Evolutionary conservation across 2,797 vertebrate species (phyloP).

Genomic region (Dryobates pubescens): DNA sequence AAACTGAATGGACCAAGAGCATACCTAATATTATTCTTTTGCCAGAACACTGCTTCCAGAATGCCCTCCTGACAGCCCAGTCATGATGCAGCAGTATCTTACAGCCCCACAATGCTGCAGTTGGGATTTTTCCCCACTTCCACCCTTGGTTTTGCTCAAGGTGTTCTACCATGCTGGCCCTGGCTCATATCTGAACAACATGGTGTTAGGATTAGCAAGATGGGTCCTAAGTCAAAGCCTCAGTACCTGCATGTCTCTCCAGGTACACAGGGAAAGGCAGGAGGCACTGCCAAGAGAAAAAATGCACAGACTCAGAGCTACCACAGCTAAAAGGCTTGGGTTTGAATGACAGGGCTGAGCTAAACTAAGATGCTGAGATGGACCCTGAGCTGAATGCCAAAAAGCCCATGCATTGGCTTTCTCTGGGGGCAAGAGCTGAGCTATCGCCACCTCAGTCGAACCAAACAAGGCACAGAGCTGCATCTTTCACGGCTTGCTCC

Average conservation of each 20-base stretch:
- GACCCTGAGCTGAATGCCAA: background rate
- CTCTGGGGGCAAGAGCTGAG: background rate
- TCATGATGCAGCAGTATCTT: background rate
- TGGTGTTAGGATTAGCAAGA: background rate
- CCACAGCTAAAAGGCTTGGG: background rate
- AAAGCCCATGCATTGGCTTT: background rate
- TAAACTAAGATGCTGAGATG: background rate
- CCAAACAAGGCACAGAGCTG: background rate
- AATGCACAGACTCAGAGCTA: background rate
- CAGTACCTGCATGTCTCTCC: background rate
- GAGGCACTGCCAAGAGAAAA: background rate
- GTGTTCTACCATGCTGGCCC: background rate
- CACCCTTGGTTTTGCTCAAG: background rate
- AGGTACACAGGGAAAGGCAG: background rate
- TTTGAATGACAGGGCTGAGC: background rate
- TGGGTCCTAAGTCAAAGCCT: background rate
- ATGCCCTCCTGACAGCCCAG: background rate
- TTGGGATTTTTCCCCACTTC: background rate
- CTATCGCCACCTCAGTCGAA: background rate
- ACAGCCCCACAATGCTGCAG: background rate
- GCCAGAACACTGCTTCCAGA: background rate
- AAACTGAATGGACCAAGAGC: too few species aligned
- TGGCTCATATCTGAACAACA: background rate
- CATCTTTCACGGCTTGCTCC: background rate
- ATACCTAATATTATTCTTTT: too few species aligned